A percentile compares a stretch with the other conserved stretches of the same genome.
These are phyloP conservation scores for Spilogale gracilis DNA, from an alignment of 2,113 vertebrate genomes.

Conservation along the genomic window DNA sequence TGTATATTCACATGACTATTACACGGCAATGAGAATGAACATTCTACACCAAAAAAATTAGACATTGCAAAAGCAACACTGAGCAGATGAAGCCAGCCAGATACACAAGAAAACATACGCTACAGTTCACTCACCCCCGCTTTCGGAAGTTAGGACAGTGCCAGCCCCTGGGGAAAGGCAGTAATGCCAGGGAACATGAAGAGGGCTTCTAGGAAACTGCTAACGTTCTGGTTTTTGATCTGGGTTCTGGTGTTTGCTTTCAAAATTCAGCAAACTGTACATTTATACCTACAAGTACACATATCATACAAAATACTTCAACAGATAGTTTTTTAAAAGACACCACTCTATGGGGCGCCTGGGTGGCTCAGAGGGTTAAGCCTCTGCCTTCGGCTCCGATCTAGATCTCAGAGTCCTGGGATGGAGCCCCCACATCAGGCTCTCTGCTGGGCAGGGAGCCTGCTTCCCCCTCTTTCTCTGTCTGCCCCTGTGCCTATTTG, in stretches of 20 bases:
- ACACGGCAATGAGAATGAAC: not conserved
- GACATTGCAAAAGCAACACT: not conserved
- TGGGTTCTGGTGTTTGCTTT: not conserved
- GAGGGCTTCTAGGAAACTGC: not conserved
- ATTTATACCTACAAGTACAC: not conserved
- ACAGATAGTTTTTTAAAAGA: not conserved
- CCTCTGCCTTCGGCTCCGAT: no score
- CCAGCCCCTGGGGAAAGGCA: not conserved
- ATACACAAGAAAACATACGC: not conserved
- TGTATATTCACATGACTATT: not conserved
- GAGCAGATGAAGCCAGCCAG: not conserved
- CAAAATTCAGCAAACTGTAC: slow-evolving; percentile 16
- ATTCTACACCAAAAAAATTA: not conserved
- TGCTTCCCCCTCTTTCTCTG: no score
- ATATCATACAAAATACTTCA: not conserved
- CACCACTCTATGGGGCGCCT: no score
- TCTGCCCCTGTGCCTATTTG: no score
- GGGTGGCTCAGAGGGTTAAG: no score
- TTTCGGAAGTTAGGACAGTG: not conserved
- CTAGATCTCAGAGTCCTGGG: no score
- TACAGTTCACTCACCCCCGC: not conserved
- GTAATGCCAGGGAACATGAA: not conserved
- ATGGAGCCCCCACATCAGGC: no score
- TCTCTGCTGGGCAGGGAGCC: no score
- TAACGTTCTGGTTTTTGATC: not conserved